phyloP scores from a whole-genome alignment of 2,113 vertebrate species.

The Neotoma lepida region DNA sequence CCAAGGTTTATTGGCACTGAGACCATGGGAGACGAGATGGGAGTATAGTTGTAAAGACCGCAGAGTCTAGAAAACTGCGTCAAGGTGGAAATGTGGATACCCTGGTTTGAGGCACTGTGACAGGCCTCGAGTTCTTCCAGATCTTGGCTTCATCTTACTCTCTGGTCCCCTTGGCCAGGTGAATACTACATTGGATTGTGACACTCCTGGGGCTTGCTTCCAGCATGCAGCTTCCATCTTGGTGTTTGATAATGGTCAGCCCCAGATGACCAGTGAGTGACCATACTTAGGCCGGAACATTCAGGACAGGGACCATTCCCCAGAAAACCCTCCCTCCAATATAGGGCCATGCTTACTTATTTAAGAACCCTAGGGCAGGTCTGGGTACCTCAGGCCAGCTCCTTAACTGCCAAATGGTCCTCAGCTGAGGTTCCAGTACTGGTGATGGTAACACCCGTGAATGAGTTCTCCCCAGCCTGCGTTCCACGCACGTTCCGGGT shows the following conservation, averaged over 20 bases:
- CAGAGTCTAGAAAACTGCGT: neutral
- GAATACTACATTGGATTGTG: conserved; percentile 77
- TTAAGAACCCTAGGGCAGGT: neutral
- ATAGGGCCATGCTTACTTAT: neutral
- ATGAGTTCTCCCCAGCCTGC: conserved; percentile 84
- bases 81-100: neutral
- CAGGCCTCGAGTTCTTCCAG: neutral
- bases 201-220: conserved; percentile 73
- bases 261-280: conserved; percentile 84
- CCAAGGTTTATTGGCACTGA: neutral
- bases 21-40: neutral
- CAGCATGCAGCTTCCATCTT: conserved; percentile 81
- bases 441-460: conserved; percentile 84
- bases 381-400: neutral
- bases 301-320: neutral
- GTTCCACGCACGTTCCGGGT: conserved; percentile 63
- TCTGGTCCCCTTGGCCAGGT: conserved; percentile 56
- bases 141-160: neutral
- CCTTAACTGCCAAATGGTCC: conserved; percentile 13
- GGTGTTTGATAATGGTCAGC: conserved; percentile 78
- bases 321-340: neutral
- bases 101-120: neutral
- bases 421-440: conserved; percentile 85
- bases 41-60: neutral
- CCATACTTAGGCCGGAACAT: neutral